phyloP scores from a whole-genome alignment of 1,140 invertebrate species.

The Heliconius hewitsoni region DNA sequence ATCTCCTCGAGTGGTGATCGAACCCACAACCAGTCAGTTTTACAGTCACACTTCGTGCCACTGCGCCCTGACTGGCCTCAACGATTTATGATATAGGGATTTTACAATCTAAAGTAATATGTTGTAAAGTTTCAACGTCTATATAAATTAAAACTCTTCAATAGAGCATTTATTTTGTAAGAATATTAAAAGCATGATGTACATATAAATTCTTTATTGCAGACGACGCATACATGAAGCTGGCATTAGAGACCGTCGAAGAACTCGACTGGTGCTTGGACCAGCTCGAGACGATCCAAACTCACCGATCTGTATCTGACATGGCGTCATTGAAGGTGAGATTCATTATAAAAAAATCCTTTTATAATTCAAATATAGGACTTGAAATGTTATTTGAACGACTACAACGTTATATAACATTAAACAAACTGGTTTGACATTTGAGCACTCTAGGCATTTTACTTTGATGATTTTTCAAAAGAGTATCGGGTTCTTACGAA shows the following conservation, averaged over 20 bases:
- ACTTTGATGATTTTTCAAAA: neutral
- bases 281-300: constrained; percentile 99
- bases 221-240: constrained; percentile 95
- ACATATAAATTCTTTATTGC: constrained; percentile 36
- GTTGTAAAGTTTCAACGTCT: too few relatives aligned
- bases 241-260: constrained; percentile 97
- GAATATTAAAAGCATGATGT: neutral
- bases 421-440: neutral
- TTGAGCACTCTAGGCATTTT: neutral
- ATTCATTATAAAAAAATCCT: neutral
- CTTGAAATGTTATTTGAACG: neutral
- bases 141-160: too few relatives aligned
- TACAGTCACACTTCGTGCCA: too few relatives aligned
- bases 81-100: too few relatives aligned
- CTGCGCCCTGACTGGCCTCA: too few relatives aligned
- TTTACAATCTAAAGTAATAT: neutral
- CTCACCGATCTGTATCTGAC: constrained; percentile 98
- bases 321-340: constrained; percentile 99
- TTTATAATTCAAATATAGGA: neutral
- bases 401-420: neutral
- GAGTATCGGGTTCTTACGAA: neutral
- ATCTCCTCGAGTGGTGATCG: too few relatives aligned
- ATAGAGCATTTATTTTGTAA: neutral
- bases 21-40: too few relatives aligned
- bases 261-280: constrained; percentile 99